Evolutionary conservation across 1,140 invertebrate genomes (phyloP).

Genomic region (Zophobas morio): DNA sequence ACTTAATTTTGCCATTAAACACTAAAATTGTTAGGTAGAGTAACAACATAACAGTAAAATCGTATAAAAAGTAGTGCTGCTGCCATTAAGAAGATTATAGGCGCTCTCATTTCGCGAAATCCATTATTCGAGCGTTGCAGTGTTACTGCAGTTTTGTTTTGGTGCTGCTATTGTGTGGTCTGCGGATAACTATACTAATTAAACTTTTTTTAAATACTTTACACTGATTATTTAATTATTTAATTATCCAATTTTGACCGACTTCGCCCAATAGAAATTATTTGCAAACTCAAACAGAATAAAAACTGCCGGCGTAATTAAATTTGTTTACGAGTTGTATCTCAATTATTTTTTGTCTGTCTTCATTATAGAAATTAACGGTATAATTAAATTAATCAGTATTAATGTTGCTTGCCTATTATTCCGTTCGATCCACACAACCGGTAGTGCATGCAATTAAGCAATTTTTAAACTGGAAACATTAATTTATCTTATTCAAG

Average conservation of each 20-base stretch:
- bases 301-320: background rate
- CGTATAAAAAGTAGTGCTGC: background rate
- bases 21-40: conserved; percentile 1
- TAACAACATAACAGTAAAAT: conserved; percentile 16
- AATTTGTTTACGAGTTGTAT: conserved; percentile 3
- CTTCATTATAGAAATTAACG: conserved; percentile 17
- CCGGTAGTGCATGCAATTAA: conserved; percentile 28
- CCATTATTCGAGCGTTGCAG: background rate
- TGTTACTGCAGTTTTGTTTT: background rate
- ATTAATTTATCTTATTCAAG: conserved; percentile 6
- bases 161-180: too few relatives aligned
- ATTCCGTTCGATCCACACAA: conserved; percentile 14
- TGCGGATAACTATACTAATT: too few relatives aligned
- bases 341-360: conserved; percentile 8
- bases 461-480: conserved; percentile 12
- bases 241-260: too few relatives aligned
- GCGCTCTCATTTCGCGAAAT: background rate
- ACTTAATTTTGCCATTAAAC: conserved; percentile 31
- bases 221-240: too few relatives aligned
- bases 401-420: conserved; percentile 16
- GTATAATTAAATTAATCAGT: conserved; percentile 23
- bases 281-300: background rate
- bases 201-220: too few relatives aligned
- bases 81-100: conserved; percentile 5
- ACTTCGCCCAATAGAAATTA: background rate